A percentile compares a stretch with the other conserved stretches of the same genome.
phyloP scores from a whole-genome alignment of 2,797 vertebrate genomes.

The Notoglanidium macrostoma region DNA sequence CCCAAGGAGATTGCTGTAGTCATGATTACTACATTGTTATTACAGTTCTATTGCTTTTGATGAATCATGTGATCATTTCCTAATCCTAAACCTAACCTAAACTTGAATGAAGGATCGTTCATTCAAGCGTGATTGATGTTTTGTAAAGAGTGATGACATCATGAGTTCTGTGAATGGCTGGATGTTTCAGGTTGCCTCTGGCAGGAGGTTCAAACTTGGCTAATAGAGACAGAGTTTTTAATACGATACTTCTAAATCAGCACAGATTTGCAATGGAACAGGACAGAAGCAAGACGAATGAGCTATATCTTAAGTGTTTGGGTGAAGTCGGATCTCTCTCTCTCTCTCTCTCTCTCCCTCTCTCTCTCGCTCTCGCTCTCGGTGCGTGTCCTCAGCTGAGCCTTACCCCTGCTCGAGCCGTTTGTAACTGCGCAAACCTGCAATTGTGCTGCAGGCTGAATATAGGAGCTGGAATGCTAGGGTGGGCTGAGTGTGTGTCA shows the following conservation, averaged over 20 bases:
- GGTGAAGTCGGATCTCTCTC: constrained; percentile 3
- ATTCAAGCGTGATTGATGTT: not conserved
- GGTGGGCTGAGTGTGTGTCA: constrained; percentile 79
- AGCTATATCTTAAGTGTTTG: not conserved
- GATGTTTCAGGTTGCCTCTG: not conserved
- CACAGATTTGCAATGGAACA: not conserved
- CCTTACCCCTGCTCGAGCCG: constrained; percentile 60
- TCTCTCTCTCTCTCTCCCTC: constrained; percentile 5
- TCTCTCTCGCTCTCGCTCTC: constrained; percentile 23
- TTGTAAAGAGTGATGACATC: not conserved
- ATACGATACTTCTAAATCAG: not conserved
- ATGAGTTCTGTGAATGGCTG: not conserved
- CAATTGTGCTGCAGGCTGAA: constrained; percentile 86
- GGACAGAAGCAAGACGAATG: constrained; percentile 34
- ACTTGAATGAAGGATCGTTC: not conserved
- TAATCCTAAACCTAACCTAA: not conserved
- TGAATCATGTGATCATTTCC: not conserved
- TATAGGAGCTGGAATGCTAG: constrained; percentile 77
- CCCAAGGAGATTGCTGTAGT: not conserved
- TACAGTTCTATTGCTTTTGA: not conserved
- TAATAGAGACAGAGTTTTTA: not conserved
- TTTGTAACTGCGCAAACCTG: constrained; percentile 80
- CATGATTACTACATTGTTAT: not conserved
- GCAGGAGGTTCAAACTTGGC: not conserved
- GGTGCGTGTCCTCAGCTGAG: constrained; percentile 63